Percentiles rank a stretch among this genome's conserved stretches.
These are phyloP conservation scores for Argyrosomus japonicus DNA, from an alignment of 2,113 vertebrate species.

Conservation along the genomic window DNA sequence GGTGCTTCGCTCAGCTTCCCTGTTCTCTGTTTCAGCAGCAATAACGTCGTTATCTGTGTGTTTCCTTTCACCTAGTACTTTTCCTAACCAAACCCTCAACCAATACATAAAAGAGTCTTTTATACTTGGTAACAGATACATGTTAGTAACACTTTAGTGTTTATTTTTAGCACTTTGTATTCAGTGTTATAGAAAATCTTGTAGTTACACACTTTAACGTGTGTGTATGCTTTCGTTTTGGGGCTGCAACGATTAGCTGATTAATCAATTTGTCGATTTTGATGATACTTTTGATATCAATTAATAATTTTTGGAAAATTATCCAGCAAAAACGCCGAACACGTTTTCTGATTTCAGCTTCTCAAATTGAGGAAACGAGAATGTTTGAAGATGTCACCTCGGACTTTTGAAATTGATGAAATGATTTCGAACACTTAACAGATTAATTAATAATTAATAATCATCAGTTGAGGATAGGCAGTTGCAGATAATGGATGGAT, in stretches of 20 bases:
- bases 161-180: no score
- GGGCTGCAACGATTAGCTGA: background rate
- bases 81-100: background rate
- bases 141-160: no score
- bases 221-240: background rate
- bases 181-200: no score
- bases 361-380: background rate
- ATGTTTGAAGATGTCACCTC: background rate
- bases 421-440: no score
- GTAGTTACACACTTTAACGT: background rate
- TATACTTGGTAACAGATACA: no score
- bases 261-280: background rate
- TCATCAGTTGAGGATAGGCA: no score
- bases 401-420: background rate
- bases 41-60: background rate
- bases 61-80: slow-evolving; percentile 6
- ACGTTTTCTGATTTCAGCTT: background rate
- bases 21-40: slow-evolving; percentile 45
- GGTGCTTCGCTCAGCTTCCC: slow-evolving; percentile 68
- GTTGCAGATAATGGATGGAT: no score
- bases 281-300: background rate
- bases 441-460: background rate
- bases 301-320: background rate
- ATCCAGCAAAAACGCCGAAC: background rate
- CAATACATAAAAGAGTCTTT: background rate